Percentiles rank a stretch among this genome's conserved stretches.
Conservation (phyloP, 2,888 invertebrate genomes). For the Palloptera scutellata region DNA sequence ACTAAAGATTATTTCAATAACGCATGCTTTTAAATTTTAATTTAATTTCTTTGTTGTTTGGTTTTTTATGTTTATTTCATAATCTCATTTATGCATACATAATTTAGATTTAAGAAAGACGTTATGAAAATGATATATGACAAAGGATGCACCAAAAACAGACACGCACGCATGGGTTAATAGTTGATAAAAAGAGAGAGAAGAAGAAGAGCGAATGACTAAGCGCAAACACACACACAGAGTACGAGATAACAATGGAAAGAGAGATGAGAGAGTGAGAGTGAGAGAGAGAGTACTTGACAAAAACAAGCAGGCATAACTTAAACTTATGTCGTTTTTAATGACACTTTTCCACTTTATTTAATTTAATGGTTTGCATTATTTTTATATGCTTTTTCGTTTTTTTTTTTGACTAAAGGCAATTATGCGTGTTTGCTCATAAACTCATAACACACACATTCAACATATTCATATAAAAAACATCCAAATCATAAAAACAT, state of each 20-base stretch:
- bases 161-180: not conserved
- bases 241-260: too few species aligned
- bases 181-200: not conserved
- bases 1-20: not conserved
- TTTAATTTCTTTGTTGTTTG: not conserved
- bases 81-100: slow-evolving; percentile 24
- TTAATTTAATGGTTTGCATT: too few species aligned
- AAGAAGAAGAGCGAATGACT: too few species aligned
- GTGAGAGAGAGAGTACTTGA: too few species aligned
- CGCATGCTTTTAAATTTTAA: not conserved
- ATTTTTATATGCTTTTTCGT: too few species aligned
- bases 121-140: slow-evolving; percentile 7
- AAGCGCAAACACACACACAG: too few species aligned
- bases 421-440: slow-evolving; percentile 20
- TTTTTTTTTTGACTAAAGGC: not conserved
- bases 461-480: not conserved
- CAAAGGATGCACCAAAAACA: not conserved
- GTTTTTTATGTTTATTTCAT: not conserved
- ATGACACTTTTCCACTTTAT: too few species aligned
- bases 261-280: too few species aligned
- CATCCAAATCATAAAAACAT: not conserved
- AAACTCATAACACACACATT: not conserved
- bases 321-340: too few species aligned
- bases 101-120: not conserved
- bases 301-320: too few species aligned